phyloP scores from a whole-genome alignment of 2,888 invertebrate genomes.

The Sylvicola fuscatus region DNA sequence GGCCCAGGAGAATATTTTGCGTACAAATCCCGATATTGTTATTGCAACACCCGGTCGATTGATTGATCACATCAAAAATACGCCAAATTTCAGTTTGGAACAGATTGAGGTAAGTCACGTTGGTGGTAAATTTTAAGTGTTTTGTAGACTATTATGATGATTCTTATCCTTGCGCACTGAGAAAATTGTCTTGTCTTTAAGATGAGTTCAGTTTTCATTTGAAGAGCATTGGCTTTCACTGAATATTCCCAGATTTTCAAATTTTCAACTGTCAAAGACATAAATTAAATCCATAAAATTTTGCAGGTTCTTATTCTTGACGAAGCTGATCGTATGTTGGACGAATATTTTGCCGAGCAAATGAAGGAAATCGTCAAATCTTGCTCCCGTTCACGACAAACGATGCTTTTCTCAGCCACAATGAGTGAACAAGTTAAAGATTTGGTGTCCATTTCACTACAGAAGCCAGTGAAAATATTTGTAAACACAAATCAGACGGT shows the following conservation, averaged over 20 bases:
- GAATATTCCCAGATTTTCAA: background rate
- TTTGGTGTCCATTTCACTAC: constrained; percentile 78
- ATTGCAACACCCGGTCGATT: constrained; percentile 96
- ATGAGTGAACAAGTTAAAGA: constrained; percentile 98
- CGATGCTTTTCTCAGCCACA: constrained; percentile 95
- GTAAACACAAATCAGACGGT: constrained; percentile 93
- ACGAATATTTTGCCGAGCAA: constrained; percentile 96
- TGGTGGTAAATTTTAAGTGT: constrained; percentile 36
- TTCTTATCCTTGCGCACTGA: constrained; percentile 26
- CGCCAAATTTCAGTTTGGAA: constrained; percentile 76
- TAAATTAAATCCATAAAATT: constrained; percentile 1
- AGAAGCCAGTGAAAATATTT: constrained; percentile 84
- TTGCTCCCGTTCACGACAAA: constrained; percentile 80
- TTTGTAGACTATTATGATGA: constrained; percentile 16
- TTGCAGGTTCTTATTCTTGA: constrained; percentile 33
- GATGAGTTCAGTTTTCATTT: background rate
- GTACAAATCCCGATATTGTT: constrained; percentile 87
- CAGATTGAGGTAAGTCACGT: constrained; percentile 55
- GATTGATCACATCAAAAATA: constrained; percentile 91
- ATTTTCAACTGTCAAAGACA: background rate
- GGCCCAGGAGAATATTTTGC: constrained; percentile 54
- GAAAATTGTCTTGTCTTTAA: constrained; percentile 1
- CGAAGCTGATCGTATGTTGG: constrained; percentile 73
- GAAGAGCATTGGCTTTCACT: background rate
- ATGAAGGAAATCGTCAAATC: constrained; percentile 95